Percentiles rank a stretch among this genome's conserved stretches.
phyloP scores from a whole-genome alignment of 2,113 vertebrate species.

The Hymenochirus boettgeri region DNA sequence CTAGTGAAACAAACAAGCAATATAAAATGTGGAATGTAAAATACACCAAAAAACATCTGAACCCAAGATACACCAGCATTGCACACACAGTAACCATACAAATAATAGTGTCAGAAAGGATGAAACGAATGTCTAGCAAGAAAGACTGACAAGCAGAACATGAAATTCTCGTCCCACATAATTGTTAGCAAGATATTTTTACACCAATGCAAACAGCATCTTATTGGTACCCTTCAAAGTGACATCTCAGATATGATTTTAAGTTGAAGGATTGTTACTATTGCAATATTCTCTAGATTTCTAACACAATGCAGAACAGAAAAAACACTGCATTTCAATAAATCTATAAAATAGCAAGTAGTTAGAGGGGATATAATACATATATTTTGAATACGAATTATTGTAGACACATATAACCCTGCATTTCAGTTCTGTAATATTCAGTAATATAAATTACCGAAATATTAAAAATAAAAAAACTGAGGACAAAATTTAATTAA shows the following conservation, averaged over 20 bases:
- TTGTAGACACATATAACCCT: too few species aligned
- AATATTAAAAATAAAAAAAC: too few species aligned
- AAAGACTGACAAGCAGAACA: background rate
- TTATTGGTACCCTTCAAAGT: background rate
- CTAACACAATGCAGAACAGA: background rate
- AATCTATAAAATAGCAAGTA: too few species aligned
- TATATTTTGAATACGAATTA: too few species aligned
- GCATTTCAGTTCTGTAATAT: too few species aligned
- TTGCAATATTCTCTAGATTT: background rate
- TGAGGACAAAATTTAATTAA: too few species aligned
- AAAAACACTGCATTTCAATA: background rate
- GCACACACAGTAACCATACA: background rate
- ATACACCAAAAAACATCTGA: background rate
- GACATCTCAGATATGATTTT: background rate
- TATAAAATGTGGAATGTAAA: background rate
- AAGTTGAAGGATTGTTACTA: background rate
- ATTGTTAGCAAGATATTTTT: conserved; percentile 17
- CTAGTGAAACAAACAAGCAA: background rate
- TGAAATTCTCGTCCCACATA: background rate
- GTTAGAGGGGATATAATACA: too few species aligned
- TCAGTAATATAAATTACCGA: too few species aligned
- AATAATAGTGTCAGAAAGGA: background rate
- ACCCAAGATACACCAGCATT: background rate
- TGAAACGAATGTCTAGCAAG: background rate
- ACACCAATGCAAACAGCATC: conserved; percentile 9